Conservation (phyloP, 2,797 vertebrate genomes). For the Gymnothorax javanicus region DNA sequence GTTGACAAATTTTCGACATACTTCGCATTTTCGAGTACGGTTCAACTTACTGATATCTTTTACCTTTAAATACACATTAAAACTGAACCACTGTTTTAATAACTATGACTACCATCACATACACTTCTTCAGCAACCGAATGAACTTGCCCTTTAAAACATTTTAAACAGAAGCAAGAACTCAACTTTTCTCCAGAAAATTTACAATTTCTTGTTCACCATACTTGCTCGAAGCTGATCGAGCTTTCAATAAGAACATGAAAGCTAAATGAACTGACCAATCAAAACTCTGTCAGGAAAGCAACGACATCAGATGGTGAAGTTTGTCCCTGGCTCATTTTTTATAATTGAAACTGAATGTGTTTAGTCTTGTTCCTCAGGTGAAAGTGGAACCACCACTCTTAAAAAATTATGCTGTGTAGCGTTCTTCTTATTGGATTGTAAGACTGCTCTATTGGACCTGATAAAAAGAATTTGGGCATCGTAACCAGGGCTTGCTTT, state of each 20-base stretch:
- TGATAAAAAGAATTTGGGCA: conserved; percentile 23
- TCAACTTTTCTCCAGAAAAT: too few species aligned
- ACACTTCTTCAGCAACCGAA: too few species aligned
- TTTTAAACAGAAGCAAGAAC: too few species aligned
- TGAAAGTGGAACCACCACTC: not conserved
- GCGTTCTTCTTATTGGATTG: conserved; percentile 26
- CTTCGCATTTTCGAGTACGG: too few species aligned
- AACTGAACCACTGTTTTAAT: too few species aligned
- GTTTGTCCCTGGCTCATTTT: conserved; percentile 4
- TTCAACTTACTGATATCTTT: too few species aligned
- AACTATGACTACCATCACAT: too few species aligned
- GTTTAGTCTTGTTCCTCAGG: conserved; percentile 10
- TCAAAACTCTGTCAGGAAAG: not conserved
- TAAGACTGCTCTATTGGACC: conserved; percentile 31
- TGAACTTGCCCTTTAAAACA: too few species aligned
- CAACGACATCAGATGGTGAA: not conserved
- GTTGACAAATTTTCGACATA: too few species aligned
- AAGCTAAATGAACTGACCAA: not conserved
- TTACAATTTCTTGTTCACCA: not conserved
- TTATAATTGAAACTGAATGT: conserved; percentile 3
- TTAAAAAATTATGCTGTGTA: conserved; percentile 25
- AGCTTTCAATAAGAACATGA: not conserved
- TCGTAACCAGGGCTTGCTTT: conserved; percentile 7
- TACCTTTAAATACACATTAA: too few species aligned
- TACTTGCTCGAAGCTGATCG: not conserved